These are phyloP conservation scores for Girardinichthys multiradiatus DNA, from an alignment of 2,113 vertebrate species.

Conservation along the genomic window DNA sequence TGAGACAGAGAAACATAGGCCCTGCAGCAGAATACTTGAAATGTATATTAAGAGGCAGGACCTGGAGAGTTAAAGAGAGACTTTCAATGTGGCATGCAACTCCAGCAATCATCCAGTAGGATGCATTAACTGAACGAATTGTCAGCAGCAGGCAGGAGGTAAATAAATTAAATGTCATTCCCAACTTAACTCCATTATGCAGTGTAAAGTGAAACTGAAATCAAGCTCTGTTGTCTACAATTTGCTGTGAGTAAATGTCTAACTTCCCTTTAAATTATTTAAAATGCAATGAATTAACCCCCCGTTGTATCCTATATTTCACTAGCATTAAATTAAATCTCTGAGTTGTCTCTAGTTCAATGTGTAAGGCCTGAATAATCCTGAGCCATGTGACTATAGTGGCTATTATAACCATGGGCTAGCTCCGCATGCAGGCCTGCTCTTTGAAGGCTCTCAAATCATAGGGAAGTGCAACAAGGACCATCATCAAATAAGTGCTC, in stretches of 20 bases:
- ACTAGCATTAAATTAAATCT: neutral
- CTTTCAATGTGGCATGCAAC: neutral
- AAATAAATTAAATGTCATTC: neutral
- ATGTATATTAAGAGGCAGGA: slow-evolving; percentile 14
- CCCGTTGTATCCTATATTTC: neutral
- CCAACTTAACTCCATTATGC: neutral
- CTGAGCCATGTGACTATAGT: slow-evolving; percentile 55
- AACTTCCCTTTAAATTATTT: neutral
- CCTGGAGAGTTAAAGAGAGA: slow-evolving; percentile 6
- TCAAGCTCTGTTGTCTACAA: too few species aligned
- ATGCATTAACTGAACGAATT: neutral
- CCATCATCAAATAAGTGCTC: slow-evolving; percentile 82
- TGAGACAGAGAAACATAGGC: slow-evolving; percentile 31
- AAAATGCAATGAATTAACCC: neutral
- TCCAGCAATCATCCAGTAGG: neutral
- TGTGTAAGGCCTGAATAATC: slow-evolving; percentile 59
- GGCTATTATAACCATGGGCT: slow-evolving; percentile 58
- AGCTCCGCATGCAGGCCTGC: slow-evolving; percentile 56
- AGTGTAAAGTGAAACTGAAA: neutral
- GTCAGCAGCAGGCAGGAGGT: neutral
- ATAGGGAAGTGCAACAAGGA: slow-evolving; percentile 81
- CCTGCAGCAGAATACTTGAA: slow-evolving; percentile 38
- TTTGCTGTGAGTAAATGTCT: neutral
- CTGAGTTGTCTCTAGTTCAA: slow-evolving; percentile 9
- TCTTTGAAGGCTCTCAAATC: slow-evolving; percentile 84